These are phyloP conservation scores for Phylloscopus collybita DNA, from an alignment of 2,797 vertebrate genomes.

Conservation along the genomic window DNA sequence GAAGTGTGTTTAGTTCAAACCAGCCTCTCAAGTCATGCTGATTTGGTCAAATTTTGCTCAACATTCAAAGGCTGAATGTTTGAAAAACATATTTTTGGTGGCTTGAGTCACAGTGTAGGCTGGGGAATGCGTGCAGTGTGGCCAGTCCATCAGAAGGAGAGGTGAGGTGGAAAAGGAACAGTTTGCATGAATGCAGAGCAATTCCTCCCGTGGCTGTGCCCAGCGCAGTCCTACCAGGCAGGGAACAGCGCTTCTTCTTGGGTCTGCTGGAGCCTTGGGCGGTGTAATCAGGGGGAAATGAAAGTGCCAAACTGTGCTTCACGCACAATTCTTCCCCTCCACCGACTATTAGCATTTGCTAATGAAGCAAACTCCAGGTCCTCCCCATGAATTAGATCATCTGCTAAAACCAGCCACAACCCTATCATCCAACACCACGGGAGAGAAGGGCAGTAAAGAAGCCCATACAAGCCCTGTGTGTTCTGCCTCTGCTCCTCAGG, in stretches of 20 bases:
- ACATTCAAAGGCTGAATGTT: neutral
- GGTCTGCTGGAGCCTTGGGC: neutral
- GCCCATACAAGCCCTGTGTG: fast-evolving
- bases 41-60: neutral
- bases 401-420: neutral
- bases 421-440: fast-evolving
- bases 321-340: neutral
- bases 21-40: neutral
- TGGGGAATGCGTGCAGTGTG: neutral
- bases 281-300: neutral
- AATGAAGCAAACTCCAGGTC: neutral
- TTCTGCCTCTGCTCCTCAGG: neutral
- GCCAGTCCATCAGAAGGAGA: neutral
- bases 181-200: neutral
- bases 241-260: fast-evolving
- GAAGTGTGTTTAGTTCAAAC: neutral
- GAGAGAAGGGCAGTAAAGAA: neutral
- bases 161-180: neutral
- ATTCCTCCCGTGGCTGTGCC: neutral
- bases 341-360: neutral
- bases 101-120: neutral
- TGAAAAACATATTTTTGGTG: neutral
- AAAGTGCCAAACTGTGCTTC: neutral
- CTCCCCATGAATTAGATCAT: neutral
- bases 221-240: fast-evolving